Percentiles rank a stretch among this genome's conserved stretches.
Evolutionary conservation across 1,140 invertebrate genomes (phyloP).

Genomic region (Bursaphelenchus mucronatus): DNA sequence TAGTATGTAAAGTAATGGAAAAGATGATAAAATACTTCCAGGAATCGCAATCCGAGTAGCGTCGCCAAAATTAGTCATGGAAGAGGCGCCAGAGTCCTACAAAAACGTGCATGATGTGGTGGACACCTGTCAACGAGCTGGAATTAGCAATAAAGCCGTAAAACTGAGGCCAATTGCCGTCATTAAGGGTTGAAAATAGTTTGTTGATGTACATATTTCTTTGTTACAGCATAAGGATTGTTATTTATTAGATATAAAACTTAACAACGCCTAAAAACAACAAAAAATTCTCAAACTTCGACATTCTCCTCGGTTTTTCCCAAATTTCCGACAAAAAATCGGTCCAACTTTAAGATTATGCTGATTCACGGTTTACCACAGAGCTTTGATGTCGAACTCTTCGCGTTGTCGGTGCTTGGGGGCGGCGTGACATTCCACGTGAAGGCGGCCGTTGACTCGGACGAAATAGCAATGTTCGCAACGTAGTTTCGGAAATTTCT

Average conservation of each 20-base stretch:
- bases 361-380: conserved; percentile 17
- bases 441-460: conserved; percentile 48
- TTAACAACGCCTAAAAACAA: too few relatives aligned
- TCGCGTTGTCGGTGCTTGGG: conserved; percentile 52
- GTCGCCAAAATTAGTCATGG: conserved; percentile 98
- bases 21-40: too few relatives aligned
- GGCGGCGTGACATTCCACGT: conserved; percentile 52
- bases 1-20: too few relatives aligned
- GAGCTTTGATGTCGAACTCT: conserved; percentile 21
- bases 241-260: too few relatives aligned
- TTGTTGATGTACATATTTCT: too few relatives aligned
- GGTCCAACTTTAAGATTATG: background rate
- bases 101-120: conserved; percentile 99
- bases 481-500: conserved; percentile 38
- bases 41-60: conserved; percentile 95
- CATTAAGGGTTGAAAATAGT: conserved; percentile 76
- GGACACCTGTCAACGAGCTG: conserved; percentile 91
- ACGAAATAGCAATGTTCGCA: conserved; percentile 55
- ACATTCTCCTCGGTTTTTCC: too few relatives aligned
- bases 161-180: conserved; percentile 96
- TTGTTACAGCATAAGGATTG: too few relatives aligned
- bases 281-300: too few relatives aligned
- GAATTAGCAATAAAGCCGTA: conserved; percentile 93
- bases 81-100: conserved; percentile 98
- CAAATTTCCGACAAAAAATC: background rate